Conservation (phyloP, 2,888 invertebrate genomes). For the Dorcus hopei region DNA sequence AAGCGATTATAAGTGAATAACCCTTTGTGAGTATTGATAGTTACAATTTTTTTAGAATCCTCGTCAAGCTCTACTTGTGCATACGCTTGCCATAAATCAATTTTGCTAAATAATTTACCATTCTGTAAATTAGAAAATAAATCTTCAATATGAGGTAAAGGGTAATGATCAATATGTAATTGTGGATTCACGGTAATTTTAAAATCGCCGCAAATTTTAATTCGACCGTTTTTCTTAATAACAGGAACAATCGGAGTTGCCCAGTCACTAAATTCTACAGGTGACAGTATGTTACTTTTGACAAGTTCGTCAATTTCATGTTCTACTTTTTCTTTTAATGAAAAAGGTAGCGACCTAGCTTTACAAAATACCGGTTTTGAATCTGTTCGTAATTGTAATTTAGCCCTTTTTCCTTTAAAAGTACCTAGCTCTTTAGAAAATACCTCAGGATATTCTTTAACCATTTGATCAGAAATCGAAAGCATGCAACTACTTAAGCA, state of each 20-base stretch:
- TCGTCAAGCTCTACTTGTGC: slow-evolving; percentile 13
- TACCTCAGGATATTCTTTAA: background rate
- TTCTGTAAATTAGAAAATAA: background rate
- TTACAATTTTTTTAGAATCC: too few species aligned
- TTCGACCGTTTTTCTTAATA: too few species aligned
- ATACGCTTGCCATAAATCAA: slow-evolving; percentile 17
- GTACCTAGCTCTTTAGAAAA: background rate
- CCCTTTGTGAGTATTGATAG: too few species aligned
- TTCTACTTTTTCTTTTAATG: slow-evolving; percentile 13
- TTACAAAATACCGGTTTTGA: slow-evolving; percentile 9
- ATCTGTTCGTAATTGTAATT: background rate
- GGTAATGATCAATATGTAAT: too few species aligned
- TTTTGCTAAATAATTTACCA: slow-evolving; percentile 16
- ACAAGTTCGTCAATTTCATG: slow-evolving; percentile 8
- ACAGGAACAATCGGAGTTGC: slow-evolving; percentile 12
- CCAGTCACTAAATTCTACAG: slow-evolving; percentile 15
- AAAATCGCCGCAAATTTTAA: too few species aligned
- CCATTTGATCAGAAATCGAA: background rate
- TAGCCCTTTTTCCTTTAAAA: background rate
- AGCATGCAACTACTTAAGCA: background rate
- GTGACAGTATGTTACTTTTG: slow-evolving; percentile 8
- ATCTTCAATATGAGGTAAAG: slow-evolving; percentile 18
- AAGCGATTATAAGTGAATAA: too few species aligned
- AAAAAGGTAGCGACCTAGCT: slow-evolving; percentile 10
- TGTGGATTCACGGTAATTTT: too few species aligned